Evolutionary conservation across 2,797 vertebrate genomes (phyloP), one percentile per base, ranked within the genome.

Genomic region (Acrossocheilus fasciatus): DNA sequence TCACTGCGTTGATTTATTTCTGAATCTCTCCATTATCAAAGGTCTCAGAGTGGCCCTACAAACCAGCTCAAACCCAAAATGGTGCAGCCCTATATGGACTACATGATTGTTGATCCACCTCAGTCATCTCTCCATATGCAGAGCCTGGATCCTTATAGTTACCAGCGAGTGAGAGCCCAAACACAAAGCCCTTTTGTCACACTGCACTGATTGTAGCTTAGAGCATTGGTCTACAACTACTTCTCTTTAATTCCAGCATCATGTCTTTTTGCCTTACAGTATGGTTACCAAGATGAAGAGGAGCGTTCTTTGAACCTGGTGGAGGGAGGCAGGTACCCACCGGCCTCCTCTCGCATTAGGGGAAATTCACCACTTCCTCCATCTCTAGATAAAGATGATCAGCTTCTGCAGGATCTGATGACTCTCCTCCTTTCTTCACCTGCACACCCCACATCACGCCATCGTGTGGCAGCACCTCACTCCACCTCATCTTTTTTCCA

Each of bases 361-460:
- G 85, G 77, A 3, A 57, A 87, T 59, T 59, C 45, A 34, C 57
- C 66, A 15, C 89, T 82, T 68, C 81, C 88, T 1, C 90, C 89
- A 26, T 79, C 91, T 72, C 87, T 87, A 79, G 93, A 93, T 89
- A 86, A 87, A 68, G 94, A 95, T 90, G 89, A 92, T 5, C 96
- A 96, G 92, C 93, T 98, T 79, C 96, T 98, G 91, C 96, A 97
- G 91, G 95, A 97, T 86, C 91, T 98, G 86, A 92, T 96, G 41
- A 94, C 96, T 62, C 92, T 97, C 62, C 96, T 97, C 77, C 91
- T 97, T 81, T 89, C 94, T 62, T 92, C 93, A 12, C 74, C 93
- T 8, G 85, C 88, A 76, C 94, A 93, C 87, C 83, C 93, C 0
- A 85, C 92, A 45, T 92, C 93, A 34, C 92, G 66, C 70, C 92